Evolutionary conservation across 2,888 invertebrate species (phyloP), one percentile per base, ranked within the genome.

Genomic region (Noctua comes): DNA sequence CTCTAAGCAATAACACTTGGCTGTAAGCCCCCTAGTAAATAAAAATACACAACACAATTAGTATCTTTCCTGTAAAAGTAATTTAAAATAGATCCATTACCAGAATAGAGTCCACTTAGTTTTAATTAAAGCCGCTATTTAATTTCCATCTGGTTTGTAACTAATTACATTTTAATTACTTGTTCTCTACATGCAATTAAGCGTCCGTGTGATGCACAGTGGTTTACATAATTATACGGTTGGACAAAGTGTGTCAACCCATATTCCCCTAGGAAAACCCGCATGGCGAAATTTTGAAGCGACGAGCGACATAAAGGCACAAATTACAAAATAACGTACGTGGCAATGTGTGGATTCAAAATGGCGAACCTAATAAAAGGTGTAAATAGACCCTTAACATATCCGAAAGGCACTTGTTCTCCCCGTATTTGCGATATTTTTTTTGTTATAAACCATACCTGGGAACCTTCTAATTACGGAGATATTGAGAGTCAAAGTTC

Each of bases 131-230:
- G 24, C 62, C 54, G 27, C 46, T 78, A 65, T 81, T 46, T 78
- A 62, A 78, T 69, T 54, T 71, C 40, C 46, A 46, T 80, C 24
- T 54, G 65, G 27, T 57, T 57, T 70, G n/a, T 43, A 64, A 48
- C 54, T 84, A 79, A 75, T 84, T 84, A 84, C 43, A 65, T 59
- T 83, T 83, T 40, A 75, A 82, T 80, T 79, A 71, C 75, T 72
- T 68, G 36, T 65, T 65, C 64, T 65, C 68, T 71, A 68, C 68
- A 51, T 75, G 79, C 43, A 83, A 84, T 79, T 72, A 84, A 71
- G 48, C 21, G 51, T 27, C 54, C 54, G 64, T 72, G 48, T 84
- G 48, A 57, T 79, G 80, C 75, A 79, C 68, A 65, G 84, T 84
- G 84, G 84, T 79, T 82, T 68, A 65, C 48, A 36, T 83, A 83